Conservation (phyloP, 2,113 vertebrate genomes). For the Oophaga pumilio region DNA sequence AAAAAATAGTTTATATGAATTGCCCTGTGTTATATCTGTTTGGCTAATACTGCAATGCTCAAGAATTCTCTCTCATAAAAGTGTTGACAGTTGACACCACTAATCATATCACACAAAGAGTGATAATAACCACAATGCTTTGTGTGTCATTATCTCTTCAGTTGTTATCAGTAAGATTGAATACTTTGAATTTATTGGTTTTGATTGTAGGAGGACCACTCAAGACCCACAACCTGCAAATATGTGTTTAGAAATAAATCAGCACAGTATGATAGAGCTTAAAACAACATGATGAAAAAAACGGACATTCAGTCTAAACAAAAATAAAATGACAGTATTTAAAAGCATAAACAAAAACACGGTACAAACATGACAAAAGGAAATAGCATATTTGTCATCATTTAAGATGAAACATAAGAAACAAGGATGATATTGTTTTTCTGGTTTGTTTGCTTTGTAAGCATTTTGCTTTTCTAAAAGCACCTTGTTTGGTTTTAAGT, state of each 20-base stretch:
- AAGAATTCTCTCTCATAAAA: no score
- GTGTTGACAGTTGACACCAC: no score
- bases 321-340: conserved; percentile 2
- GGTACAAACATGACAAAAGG: background rate
- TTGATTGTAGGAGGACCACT: no score
- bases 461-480: background rate
- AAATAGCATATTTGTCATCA: background rate
- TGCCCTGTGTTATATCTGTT: no score
- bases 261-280: background rate
- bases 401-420: background rate
- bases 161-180: no score
- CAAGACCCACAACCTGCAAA: no score
- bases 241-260: background rate
- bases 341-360: background rate
- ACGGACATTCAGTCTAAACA: background rate
- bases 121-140: no score
- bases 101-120: no score
- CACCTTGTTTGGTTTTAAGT: background rate
- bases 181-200: no score
- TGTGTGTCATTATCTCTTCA: no score
- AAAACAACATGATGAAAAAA: background rate
- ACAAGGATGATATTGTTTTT: background rate
- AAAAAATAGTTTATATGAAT: no score
- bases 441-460: background rate
- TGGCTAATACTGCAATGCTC: no score